These are phyloP conservation scores for Tiliacea aurago DNA, from an alignment of 2,888 invertebrate genomes.

Conservation along the genomic window DNA sequence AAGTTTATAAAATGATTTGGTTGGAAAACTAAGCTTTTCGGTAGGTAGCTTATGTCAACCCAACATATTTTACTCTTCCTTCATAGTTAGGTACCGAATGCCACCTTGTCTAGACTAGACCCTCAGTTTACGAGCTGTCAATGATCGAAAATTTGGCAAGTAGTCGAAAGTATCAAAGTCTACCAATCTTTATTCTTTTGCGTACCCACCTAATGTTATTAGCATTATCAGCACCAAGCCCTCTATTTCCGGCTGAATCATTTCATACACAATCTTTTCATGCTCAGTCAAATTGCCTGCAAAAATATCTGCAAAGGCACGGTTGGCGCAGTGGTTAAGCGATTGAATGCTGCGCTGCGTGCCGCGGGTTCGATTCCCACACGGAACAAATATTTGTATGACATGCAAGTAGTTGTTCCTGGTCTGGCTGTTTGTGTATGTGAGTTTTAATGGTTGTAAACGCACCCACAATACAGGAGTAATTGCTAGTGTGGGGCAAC, in stretches of 20 bases:
- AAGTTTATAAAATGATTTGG: neutral
- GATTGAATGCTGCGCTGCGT: too few species aligned
- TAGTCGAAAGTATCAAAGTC: neutral
- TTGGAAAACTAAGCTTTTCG: neutral
- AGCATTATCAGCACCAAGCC: neutral
- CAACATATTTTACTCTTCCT: neutral
- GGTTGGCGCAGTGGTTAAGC: too few species aligned
- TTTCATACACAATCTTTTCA: neutral
- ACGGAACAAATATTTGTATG: too few species aligned
- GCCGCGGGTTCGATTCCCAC: too few species aligned
- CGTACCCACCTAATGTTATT: neutral
- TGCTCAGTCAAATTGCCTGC: conserved; percentile 20
- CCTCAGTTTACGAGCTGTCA: neutral
- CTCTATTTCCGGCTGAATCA: conserved; percentile 26
- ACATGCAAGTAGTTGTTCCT: too few species aligned
- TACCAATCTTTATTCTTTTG: neutral
- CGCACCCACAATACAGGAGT: too few species aligned
- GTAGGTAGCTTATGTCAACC: neutral
- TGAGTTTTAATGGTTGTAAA: too few species aligned
- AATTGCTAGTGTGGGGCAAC: too few species aligned
- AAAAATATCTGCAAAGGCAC: neutral
- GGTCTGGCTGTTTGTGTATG: too few species aligned
- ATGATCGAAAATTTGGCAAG: too few species aligned
- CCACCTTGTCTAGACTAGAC: neutral
- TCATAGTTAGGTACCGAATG: neutral